A percentile compares a stretch with the other conserved stretches of the same genome.
Evolutionary conservation across 2,797 vertebrate species (phyloP).

Genomic region (Brachyrhaphis roseni): DNA sequence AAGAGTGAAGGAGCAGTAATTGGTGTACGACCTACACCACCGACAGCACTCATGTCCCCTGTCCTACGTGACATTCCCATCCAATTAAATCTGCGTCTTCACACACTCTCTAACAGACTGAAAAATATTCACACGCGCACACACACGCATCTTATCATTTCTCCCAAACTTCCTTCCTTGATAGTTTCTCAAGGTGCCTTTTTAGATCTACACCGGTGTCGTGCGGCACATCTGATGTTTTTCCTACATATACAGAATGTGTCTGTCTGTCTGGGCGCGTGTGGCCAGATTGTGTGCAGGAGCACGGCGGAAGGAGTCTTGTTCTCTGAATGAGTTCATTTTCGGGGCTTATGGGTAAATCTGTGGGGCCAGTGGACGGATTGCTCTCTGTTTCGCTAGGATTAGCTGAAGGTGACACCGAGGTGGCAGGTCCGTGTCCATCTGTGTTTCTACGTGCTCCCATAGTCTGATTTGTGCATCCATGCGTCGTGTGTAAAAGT

Average conservation of each 20-base stretch:
- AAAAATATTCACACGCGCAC: conserved; percentile 31
- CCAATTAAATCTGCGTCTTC: conserved; percentile 71
- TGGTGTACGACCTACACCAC: conserved; percentile 79
- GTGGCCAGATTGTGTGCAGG: conserved; percentile 23
- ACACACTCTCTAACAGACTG: conserved; percentile 22
- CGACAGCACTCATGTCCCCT: conserved; percentile 74
- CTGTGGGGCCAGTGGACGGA: conserved; percentile 62
- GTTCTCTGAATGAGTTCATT: conserved; percentile 72
- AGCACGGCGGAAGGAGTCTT: conserved; percentile 29
- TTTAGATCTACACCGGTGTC: conserved; percentile 44
- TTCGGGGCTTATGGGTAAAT: conserved; percentile 74
- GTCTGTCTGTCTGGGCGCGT: not conserved
- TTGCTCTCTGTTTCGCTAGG: conserved; percentile 64
- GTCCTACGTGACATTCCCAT: conserved; percentile 80
- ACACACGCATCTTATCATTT: conserved; percentile 26
- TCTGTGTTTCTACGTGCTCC: conserved; percentile 51
- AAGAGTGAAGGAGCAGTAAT: conserved; percentile 74
- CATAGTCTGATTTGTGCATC: conserved; percentile 24
- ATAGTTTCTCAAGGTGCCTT: conserved; percentile 77
- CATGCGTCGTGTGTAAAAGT: conserved; percentile 46
- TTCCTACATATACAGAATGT: conserved; percentile 4
- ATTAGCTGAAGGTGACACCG: conserved; percentile 75
- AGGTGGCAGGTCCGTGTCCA: conserved; percentile 62
- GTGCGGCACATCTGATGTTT: conserved; percentile 18
- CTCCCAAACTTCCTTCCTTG: conserved; percentile 42